phyloP scores from a whole-genome alignment of 1,140 invertebrate species.

The Leptonema lineaticorne region DNA sequence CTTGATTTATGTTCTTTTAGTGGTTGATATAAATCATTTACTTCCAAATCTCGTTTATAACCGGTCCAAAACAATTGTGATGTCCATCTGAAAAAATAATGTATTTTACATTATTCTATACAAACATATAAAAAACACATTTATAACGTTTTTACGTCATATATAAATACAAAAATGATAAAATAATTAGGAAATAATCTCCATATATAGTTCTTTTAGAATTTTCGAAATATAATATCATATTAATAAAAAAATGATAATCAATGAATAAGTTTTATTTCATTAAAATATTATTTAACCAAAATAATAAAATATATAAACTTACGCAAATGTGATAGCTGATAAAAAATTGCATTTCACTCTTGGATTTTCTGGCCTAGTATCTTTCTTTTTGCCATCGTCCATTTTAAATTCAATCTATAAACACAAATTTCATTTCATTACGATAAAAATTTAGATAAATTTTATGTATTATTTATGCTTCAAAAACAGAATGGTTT shows the following conservation, averaged over 20 bases:
- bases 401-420: conserved; percentile 41
- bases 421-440: conserved; percentile 4
- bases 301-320: conserved; percentile 30
- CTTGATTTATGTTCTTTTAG: conserved; percentile 61
- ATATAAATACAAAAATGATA: not conserved
- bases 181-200: no score
- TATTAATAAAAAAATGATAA: not conserved
- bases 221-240: not conserved
- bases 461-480: no score
- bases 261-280: not conserved
- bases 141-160: not conserved
- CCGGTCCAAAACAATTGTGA: conserved; percentile 58
- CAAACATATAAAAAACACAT: not conserved
- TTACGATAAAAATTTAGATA: not conserved
- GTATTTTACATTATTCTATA: not conserved
- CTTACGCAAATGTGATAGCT: conserved; percentile 58
- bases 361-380: conserved; percentile 52
- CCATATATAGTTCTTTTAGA: no score
- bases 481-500: no score
- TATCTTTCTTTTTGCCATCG: conserved; percentile 42
- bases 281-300: not conserved
- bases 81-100: conserved; percentile 57
- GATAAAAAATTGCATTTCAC: conserved; percentile 56
- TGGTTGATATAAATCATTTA: conserved; percentile 63
- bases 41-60: conserved; percentile 60